Evolutionary conservation across 1,140 invertebrate genomes (phyloP).

Genomic region (Zelostemma sp.): DNA sequence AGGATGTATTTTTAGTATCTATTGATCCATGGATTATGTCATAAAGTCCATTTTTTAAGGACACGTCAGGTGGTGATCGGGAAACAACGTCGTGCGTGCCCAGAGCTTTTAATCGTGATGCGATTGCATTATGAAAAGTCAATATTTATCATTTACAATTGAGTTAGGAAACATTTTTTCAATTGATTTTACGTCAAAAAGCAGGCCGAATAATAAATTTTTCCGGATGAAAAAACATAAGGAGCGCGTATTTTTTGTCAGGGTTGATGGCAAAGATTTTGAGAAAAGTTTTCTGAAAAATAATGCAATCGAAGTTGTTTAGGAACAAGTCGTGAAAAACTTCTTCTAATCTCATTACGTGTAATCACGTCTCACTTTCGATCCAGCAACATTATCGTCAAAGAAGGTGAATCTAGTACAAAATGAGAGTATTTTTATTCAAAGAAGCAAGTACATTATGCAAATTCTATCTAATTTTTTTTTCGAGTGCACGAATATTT

Average conservation of each 20-base stretch:
- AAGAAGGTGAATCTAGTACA: neutral
- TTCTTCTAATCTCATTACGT: neutral
- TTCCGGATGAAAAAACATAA: too few relatives aligned
- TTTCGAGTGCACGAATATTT: neutral
- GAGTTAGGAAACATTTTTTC: too few relatives aligned
- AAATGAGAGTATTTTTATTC: neutral
- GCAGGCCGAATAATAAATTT: too few relatives aligned
- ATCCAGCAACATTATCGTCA: neutral
- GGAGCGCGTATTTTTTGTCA: too few relatives aligned
- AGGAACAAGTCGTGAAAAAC: too few relatives aligned
- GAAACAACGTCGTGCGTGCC: neutral
- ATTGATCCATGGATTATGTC: constrained; percentile 20
- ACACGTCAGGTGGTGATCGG: neutral
- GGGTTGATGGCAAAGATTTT: too few relatives aligned
- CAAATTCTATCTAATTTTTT: neutral
- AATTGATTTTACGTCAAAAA: too few relatives aligned
- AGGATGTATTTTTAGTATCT: constrained; percentile 30
- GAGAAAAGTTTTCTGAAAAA: too few relatives aligned
- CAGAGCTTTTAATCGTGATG: neutral
- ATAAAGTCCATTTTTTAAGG: neutral
- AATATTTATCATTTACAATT: too few relatives aligned
- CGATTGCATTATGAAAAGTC: neutral
- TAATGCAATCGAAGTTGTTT: too few relatives aligned
- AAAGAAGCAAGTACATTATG: neutral
- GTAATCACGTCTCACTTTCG: neutral